phyloP scores from a whole-genome alignment of 2,888 invertebrate genomes.

The Athrips mouffetella region DNA sequence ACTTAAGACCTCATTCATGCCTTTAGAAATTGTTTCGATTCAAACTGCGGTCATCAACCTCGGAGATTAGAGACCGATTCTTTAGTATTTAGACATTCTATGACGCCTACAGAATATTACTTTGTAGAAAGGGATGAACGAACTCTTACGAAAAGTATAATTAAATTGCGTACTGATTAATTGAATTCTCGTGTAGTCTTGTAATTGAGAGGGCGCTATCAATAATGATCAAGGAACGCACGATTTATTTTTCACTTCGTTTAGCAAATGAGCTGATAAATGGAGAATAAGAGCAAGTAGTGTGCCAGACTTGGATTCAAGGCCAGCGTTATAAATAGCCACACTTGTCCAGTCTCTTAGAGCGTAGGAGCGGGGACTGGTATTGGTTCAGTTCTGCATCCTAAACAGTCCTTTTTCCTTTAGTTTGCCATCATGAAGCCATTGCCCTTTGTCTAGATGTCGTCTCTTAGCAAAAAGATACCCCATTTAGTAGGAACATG shows the following conservation, averaged over 20 bases:
- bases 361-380: constrained; percentile 18
- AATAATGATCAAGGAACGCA: constrained; percentile 4
- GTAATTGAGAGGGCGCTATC: constrained; percentile 14
- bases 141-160: too few species aligned
- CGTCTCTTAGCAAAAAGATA: not conserved
- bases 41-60: constrained; percentile 5
- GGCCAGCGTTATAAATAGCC: constrained; percentile 36
- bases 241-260: constrained; percentile 6
- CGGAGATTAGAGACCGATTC: not conserved
- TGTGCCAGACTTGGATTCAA: constrained; percentile 21
- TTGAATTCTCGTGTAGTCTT: constrained; percentile 19
- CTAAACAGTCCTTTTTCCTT: constrained; percentile 12
- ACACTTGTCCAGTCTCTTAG: constrained; percentile 20
- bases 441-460: not conserved
- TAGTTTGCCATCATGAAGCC: not conserved
- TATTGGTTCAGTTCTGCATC: constrained; percentile 12
- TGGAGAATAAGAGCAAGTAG: constrained; percentile 10
- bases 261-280: constrained; percentile 11
- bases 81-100: not conserved
- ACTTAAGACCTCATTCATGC: constrained; percentile 26
- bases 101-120: not conserved
- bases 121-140: too few species aligned
- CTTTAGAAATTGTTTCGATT: constrained; percentile 17
- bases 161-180: constrained; percentile 6
- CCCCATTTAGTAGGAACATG: not conserved